A percentile compares a stretch with the other conserved stretches of the same genome.
These are phyloP conservation scores for Actinia tenebrosa DNA, from an alignment of 64 coral and sea anemone species.

Conservation along the genomic window DNA sequence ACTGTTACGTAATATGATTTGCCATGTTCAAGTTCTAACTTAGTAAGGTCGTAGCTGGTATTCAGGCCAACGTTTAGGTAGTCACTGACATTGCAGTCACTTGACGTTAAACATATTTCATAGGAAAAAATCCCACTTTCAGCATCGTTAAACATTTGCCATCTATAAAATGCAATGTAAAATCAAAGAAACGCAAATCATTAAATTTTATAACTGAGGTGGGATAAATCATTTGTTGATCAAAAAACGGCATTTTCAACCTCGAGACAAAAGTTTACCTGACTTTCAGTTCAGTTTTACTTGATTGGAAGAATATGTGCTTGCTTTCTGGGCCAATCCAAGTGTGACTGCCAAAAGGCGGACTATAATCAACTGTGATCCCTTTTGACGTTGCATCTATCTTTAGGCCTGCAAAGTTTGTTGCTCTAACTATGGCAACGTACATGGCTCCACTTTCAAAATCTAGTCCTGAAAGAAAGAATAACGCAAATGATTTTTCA, in stretches of 20 bases:
- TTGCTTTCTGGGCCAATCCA: constrained; percentile 17
- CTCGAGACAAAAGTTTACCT: neutral
- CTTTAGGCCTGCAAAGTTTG: constrained; percentile 57
- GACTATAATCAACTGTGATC: constrained; percentile 63
- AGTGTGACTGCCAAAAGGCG: constrained; percentile 31
- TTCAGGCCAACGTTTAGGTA: constrained; percentile 28
- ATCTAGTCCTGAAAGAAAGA: constrained; percentile 37
- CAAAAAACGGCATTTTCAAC: neutral
- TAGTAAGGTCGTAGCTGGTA: constrained; percentile 38
- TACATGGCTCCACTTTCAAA: constrained; percentile 44
- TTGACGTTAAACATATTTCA: constrained; percentile 41
- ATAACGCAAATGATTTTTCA: neutral
- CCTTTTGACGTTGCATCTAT: constrained; percentile 56
- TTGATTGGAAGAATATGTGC: neutral
- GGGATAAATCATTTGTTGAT: too few species aligned
- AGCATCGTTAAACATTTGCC: constrained; percentile 52
- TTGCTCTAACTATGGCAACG: constrained; percentile 58
- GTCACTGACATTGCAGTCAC: constrained; percentile 19
- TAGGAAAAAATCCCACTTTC: constrained; percentile 61
- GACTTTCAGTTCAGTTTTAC: neutral
- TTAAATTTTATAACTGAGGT: too few species aligned
- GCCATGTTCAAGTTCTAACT: constrained; percentile 43
- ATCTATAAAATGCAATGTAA: constrained; percentile 25
- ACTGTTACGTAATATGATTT: constrained; percentile 47
- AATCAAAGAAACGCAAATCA: too few species aligned